Evolutionary conservation across 37 sponge, comb jelly and placozoan species (phyloP).

Genomic region (Diacarnus erythraeanus): DNA sequence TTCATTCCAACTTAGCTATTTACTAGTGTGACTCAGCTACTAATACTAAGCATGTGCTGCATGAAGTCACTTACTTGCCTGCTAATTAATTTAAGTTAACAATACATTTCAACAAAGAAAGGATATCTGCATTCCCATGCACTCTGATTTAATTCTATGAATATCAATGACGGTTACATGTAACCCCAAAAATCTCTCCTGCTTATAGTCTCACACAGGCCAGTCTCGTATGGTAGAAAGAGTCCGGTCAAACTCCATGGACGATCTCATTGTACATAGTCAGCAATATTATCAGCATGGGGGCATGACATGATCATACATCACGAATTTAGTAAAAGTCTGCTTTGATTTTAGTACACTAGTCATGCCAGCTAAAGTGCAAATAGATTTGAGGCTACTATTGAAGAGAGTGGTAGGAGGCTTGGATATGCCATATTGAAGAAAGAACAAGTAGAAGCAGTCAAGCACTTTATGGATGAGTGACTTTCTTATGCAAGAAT

Average conservation of each 20-base stretch:
- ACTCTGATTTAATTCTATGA: too few species aligned
- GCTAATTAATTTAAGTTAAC: too few species aligned
- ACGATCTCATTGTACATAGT: neutral
- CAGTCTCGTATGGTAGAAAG: neutral
- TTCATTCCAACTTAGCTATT: too few species aligned
- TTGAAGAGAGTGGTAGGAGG: neutral
- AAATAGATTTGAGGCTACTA: neutral
- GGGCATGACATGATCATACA: neutral
- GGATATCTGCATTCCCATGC: too few species aligned
- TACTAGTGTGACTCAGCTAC: too few species aligned
- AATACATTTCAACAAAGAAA: too few species aligned
- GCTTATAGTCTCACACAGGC: too few species aligned
- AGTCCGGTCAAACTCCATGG: neutral
- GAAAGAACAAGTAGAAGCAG: neutral
- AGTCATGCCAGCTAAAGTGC: neutral
- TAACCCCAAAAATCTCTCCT: too few species aligned
- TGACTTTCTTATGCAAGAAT: neutral
- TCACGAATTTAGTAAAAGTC: neutral
- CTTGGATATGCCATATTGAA: conserved; percentile 7
- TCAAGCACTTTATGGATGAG: neutral
- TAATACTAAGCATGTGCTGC: too few species aligned
- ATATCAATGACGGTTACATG: too few species aligned
- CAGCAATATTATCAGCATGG: neutral
- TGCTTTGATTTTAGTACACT: neutral
- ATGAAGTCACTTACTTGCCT: too few species aligned